A percentile compares a stretch with the other conserved stretches of the same genome.
Evolutionary conservation across 2,888 invertebrate genomes (phyloP).

Genomic region (Orchesellides sinensis): DNA sequence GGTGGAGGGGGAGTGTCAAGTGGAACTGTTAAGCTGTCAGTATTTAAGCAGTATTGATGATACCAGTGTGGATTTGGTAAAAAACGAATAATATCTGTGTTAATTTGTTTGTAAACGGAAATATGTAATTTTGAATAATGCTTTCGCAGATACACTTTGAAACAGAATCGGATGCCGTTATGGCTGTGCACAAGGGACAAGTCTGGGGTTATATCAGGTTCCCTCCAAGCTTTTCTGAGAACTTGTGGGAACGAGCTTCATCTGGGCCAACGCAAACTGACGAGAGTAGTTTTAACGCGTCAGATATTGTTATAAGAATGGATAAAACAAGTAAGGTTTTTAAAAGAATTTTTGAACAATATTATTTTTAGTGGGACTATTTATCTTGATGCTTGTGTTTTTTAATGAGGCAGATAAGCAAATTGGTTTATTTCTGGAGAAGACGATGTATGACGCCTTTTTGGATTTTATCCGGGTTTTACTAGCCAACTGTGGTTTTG

Average conservation of each 20-base stretch:
- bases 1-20: not conserved
- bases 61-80: not conserved
- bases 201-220: conserved; percentile 62
- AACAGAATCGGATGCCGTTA: conserved; percentile 40
- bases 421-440: conserved; percentile 91
- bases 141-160: conserved; percentile 40
- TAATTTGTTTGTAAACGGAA: too few species aligned
- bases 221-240: conserved; percentile 42
- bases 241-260: conserved; percentile 76
- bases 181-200: conserved; percentile 24
- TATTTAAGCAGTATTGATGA: not conserved
- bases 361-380: not conserved
- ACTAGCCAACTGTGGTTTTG: conserved; percentile 85
- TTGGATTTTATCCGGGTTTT: conserved; percentile 88
- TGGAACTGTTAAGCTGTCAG: conserved; percentile 3
- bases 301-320: conserved; percentile 43
- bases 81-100: not conserved
- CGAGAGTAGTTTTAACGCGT: conserved; percentile 48
- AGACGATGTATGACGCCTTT: conserved; percentile 90
- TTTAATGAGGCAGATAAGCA: conserved; percentile 78
- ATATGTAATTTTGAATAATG: too few species aligned
- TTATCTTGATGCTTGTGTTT: not conserved
- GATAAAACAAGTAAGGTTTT: conserved; percentile 66
- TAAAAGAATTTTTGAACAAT: not conserved
- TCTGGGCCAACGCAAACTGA: conserved; percentile 29